phyloP scores from a whole-genome alignment of 2,797 vertebrate species.

The Enteromius treurensis region DNA sequence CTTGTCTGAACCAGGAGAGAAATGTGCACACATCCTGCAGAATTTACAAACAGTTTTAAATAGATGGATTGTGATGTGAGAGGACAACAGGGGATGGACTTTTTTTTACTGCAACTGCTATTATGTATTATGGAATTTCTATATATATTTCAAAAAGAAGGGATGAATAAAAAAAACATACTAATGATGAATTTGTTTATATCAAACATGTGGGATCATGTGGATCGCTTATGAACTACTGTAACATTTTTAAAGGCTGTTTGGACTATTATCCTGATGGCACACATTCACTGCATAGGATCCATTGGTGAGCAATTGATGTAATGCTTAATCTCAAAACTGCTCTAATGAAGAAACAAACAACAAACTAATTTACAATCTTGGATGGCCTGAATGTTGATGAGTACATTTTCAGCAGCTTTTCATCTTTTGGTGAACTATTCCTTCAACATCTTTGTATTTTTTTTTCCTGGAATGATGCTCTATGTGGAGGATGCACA shows the following conservation, averaged over 20 bases:
- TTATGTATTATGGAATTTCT: background rate
- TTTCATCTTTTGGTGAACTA: background rate
- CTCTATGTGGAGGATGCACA: conserved; percentile 10
- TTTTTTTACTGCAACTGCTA: background rate
- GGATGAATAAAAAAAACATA: background rate
- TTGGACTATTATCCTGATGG: background rate
- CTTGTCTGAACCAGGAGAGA: background rate
- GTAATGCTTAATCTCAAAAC: background rate
- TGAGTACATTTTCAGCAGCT: background rate
- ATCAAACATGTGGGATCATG: background rate
- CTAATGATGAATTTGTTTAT: background rate
- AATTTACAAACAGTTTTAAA: background rate
- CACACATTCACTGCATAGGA: background rate
- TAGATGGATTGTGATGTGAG: background rate
- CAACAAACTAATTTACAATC: background rate
- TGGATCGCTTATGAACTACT: background rate
- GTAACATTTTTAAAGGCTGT: background rate
- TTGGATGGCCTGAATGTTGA: background rate
- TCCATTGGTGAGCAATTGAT: background rate
- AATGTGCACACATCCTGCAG: background rate
- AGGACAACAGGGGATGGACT: background rate
- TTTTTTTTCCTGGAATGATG: background rate
- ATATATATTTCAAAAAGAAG: background rate
- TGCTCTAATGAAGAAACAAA: background rate
- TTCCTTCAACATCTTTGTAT: background rate